Base-by-base conservation (phyloP, 2,797 vertebrate species). In the Threskiornis aethiopicus region DNA sequence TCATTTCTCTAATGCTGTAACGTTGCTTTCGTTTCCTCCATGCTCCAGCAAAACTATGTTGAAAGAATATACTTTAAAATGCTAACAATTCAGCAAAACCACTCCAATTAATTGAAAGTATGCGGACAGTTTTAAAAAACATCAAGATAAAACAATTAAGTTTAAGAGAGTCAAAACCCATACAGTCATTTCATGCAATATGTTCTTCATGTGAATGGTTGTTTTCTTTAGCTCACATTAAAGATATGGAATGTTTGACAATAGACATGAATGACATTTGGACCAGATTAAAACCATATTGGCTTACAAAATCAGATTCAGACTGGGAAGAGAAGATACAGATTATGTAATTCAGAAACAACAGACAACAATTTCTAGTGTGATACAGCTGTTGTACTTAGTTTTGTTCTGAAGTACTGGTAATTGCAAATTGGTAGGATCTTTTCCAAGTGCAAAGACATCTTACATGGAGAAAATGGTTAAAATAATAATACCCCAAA, bases 171-270 rank as follows among this genome's bases (percentile, higher is more conserved):
- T 85, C 44, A 80, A 85, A 94, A 11, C 8, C 16, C 37, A 37
- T 64, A 10, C 10, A 76, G 26, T 44, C 2, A 70, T 73, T 89
- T 93, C 5, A 54, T 85, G 41, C n/a, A 67, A 21, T 82, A 52
- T 62, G 65, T 58, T 90, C 46, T 59, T 92, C 61, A 64, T 83
- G 59, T 79, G 66, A 87, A 46, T 47, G 11, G 16, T 37, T 93
- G 42, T 66, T 93, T 89, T 79, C 64, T 93, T 89, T 87, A 84
- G 42, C 41, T 92, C 25, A 58, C 33, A 67, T 87, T 91, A 87
- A 93, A 92, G 71, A 89, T 87, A 80, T 39, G 44, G 66, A 73
- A 83, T 73, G 33, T 87, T 87, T 94, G 71, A 87, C 81, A 87
- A 57, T 15, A 83, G 42, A 58, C 41, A 73, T 42, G 55, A 79